Evolutionary conservation across 2,113 vertebrate species (phyloP).

Genomic region (Hippocampus abdominalis): DNA sequence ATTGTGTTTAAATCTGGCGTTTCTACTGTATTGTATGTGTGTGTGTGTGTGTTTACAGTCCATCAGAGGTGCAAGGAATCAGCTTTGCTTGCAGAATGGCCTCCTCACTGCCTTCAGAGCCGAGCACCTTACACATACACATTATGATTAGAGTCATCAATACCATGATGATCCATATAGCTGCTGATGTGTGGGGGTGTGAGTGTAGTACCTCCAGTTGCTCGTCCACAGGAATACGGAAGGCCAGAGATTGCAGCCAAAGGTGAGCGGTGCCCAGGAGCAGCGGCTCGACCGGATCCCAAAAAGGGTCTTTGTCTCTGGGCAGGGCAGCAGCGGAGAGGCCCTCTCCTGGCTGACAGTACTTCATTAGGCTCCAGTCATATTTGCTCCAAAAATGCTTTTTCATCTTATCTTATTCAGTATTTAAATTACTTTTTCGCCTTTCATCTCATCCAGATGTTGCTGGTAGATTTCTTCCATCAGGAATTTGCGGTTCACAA

Average conservation of each 20-base stretch:
- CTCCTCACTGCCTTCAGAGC: constrained; percentile 80
- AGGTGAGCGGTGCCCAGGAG: constrained; percentile 82
- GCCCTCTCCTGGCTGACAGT: constrained; percentile 36
- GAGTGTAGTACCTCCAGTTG: constrained; percentile 71
- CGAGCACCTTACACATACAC: constrained; percentile 65
- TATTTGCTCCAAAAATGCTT: neutral
- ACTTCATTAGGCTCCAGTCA: neutral
- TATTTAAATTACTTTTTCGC: constrained; percentile 26
- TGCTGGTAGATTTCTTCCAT: constrained; percentile 85
- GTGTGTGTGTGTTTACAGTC: constrained; percentile 68
- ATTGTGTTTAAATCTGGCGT: constrained; percentile 6
- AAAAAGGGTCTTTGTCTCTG: constrained; percentile 81
- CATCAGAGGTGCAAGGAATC: constrained; percentile 73
- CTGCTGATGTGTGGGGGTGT: neutral
- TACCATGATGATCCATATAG: neutral
- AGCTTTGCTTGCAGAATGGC: constrained; percentile 75
- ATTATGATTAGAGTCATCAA: neutral
- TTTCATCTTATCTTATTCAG: no score
- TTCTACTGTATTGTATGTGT: constrained; percentile 5
- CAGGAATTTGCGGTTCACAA: constrained; percentile 86
- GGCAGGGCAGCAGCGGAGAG: constrained; percentile 19
- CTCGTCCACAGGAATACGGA: constrained; percentile 78
- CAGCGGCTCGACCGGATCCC: constrained; percentile 81
- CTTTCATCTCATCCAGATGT: constrained; percentile 64
- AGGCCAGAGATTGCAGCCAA: constrained; percentile 86